Conservation (phyloP, 23 tunicate species). For the Styela plicata region DNA sequence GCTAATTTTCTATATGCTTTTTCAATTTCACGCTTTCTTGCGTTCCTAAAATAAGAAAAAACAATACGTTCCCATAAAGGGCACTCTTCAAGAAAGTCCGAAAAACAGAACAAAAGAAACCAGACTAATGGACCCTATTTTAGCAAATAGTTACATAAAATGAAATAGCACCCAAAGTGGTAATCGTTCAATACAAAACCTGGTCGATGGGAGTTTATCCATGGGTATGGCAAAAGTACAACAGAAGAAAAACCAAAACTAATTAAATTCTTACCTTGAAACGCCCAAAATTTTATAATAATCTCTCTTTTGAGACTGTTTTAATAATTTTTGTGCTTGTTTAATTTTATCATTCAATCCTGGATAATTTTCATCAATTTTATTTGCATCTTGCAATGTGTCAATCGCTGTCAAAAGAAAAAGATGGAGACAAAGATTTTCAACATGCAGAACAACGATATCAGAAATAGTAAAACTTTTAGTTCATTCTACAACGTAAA, state of each 20-base stretch:
- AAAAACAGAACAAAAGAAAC: no score
- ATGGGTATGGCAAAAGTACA: no score
- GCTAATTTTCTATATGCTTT: slow-evolving; percentile 85
- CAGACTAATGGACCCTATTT: no score
- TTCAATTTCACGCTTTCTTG: slow-evolving; percentile 57
- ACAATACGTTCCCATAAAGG: neutral
- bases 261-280: slow-evolving; percentile 64
- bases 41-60: slow-evolving; percentile 37
- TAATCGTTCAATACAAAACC: no score
- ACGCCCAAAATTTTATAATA: slow-evolving; percentile 98
- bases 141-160: no score
- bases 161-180: no score
- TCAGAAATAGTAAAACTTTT: neutral
- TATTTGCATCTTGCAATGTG: slow-evolving; percentile 69
- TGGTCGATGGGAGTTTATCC: no score
- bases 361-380: slow-evolving; percentile 91
- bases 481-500: no score
- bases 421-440: no score
- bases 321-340: slow-evolving; percentile 81
- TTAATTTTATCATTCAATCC: slow-evolving; percentile 75
- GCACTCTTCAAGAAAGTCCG: no score
- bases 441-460: neutral
- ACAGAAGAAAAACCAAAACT: no score
- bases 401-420: slow-evolving; percentile 61
- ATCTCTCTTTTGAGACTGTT: slow-evolving; percentile 96